Base-by-base conservation (phyloP, 2,888 invertebrate species). In the Tubiluchus corallicola region DNA sequence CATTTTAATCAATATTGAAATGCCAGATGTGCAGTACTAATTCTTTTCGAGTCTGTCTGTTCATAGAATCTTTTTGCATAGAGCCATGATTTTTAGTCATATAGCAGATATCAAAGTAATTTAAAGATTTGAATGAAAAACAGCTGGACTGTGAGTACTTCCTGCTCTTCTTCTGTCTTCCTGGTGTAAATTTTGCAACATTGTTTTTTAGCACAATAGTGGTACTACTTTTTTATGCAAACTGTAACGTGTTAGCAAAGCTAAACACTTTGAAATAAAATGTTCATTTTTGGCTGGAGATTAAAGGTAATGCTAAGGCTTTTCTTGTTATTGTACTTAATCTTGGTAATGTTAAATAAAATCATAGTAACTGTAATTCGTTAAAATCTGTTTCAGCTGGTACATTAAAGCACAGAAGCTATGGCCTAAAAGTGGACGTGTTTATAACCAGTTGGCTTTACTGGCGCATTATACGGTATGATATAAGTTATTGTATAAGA, bases 361-460 rank as follows among this genome's bases (percentile, higher is more conserved):
- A 9, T 16, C 3, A 4, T 1, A 3, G 13, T 17, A 42, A n/a
- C 5, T 38, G 5, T 5, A 5, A 9, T 37, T 37, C 50, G 16
- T 48, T 47, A n/a, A n/a, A n/a, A n/a, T 49, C 49, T 58, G 38
- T 64, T 57, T 46, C 63, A 75, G 79, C 57, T 90, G 82, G 77
- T 96, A 96, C 62, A 75, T 83, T 48, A 85, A 84, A 68, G 88
- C 94, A 9, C 83, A 87, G 60, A 81, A 82, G 64, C 75, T 92
- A 38, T 83, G 88, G 66, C 88, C 94, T 4, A 83, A 85, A 64
- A 90, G 90, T 68, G 92, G 92, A 42, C 74, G 83, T 52, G 87
- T 92, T 1, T 94, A 92, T 62, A 85, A 92, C 65, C 92, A 94
- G 63, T 67, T 96, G 53, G 94, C 90, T 18, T 74, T 94, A 53